A percentile compares a stretch with the other conserved stretches of the same genome.
Conservation (phyloP, 2,113 vertebrate species). For the Accipiter cooperii region DNA sequence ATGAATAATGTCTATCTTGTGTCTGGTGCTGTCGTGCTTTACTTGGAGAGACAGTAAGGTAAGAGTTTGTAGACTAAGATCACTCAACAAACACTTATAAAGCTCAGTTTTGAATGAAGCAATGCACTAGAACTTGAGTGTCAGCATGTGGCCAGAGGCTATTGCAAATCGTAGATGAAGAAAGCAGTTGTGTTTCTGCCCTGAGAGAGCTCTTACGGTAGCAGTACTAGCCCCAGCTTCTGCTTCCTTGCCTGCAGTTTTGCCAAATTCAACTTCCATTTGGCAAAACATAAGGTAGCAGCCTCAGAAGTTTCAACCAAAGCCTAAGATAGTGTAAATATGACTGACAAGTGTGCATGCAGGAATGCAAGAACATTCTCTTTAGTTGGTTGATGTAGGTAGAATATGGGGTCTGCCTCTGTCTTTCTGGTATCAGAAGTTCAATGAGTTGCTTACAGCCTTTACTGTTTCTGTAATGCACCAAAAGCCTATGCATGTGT, state of each 20-base stretch:
- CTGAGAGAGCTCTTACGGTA: neutral
- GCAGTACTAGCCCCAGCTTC: neutral
- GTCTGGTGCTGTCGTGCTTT: neutral
- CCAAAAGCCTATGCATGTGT: accelerated
- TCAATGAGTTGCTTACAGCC: neutral
- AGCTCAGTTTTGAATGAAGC: neutral
- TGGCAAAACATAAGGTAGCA: neutral
- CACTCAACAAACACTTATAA: neutral
- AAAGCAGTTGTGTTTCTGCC: neutral
- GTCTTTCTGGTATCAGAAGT: neutral
- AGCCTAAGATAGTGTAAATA: neutral
- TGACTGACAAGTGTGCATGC: neutral
- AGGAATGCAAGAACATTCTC: neutral
- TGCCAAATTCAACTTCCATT: neutral
- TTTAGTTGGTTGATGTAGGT: neutral
- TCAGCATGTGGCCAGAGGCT: neutral
- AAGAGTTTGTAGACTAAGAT: neutral
- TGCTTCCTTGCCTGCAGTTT: neutral
- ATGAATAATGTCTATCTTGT: neutral
- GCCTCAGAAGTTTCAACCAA: neutral
- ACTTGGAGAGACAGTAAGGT: neutral
- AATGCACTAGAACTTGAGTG: neutral
- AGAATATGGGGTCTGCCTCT: neutral
- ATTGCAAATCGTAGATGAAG: neutral
- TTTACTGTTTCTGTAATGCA: neutral